Conservation (phyloP, 2,888 invertebrate species). For the Melinaea marsaeus region DNA sequence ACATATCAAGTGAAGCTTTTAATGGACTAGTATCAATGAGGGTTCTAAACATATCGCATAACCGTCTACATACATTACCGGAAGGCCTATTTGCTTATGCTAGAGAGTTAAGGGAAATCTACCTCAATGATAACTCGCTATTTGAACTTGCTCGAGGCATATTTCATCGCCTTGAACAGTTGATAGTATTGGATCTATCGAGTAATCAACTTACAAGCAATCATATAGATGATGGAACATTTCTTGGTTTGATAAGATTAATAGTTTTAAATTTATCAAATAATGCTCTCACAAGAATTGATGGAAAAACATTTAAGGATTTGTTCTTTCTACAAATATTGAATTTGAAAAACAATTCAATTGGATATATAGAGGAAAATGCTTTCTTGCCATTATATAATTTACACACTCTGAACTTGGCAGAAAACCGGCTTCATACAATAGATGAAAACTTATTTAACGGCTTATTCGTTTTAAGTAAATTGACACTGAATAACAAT, state of each 20-base stretch:
- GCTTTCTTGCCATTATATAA: slow-evolving; percentile 93
- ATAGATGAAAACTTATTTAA: slow-evolving; percentile 90
- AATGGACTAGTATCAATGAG: slow-evolving; percentile 87
- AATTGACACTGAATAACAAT: slow-evolving; percentile 91
- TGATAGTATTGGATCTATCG: slow-evolving; percentile 89
- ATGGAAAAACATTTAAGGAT: slow-evolving; percentile 90
- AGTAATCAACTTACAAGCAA: slow-evolving; percentile 91
- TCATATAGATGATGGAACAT: slow-evolving; percentile 90
- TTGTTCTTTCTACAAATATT: slow-evolving; percentile 91
- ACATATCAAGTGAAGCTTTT: slow-evolving; percentile 87
- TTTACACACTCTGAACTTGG: slow-evolving; percentile 91
- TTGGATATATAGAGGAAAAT: slow-evolving; percentile 92
- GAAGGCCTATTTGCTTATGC: slow-evolving; percentile 89
- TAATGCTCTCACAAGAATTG: slow-evolving; percentile 90
- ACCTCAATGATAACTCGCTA: slow-evolving; percentile 90
- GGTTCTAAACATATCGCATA: slow-evolving; percentile 91
- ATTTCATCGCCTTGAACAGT: slow-evolving; percentile 89
- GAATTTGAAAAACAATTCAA: slow-evolving; percentile 90
- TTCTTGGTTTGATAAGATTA: slow-evolving; percentile 89
- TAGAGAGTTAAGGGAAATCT: slow-evolving; percentile 88
- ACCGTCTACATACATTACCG: slow-evolving; percentile 88
- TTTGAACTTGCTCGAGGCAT: slow-evolving; percentile 89
- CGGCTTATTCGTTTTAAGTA: slow-evolving; percentile 88
- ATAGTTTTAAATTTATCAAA: slow-evolving; percentile 91
- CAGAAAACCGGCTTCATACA: slow-evolving; percentile 90